A percentile compares a stretch with the other conserved stretches of the same genome.
Conservation (phyloP, 2,113 vertebrate species). For the Pyxicephalus adspersus region DNA sequence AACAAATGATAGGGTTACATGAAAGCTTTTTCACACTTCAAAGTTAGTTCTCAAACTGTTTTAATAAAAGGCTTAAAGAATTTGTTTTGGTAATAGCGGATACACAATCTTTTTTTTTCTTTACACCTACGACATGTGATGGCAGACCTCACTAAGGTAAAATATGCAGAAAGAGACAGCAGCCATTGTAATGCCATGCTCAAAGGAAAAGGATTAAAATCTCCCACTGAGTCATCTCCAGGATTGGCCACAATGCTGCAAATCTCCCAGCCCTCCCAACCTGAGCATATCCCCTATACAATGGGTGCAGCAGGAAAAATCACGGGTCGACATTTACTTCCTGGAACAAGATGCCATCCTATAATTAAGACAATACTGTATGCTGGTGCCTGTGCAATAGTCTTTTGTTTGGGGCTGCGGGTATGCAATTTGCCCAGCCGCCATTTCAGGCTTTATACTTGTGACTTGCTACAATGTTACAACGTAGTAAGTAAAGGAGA, state of each 20-base stretch:
- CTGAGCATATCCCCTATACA: no score
- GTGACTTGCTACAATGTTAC: no score
- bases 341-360: no score
- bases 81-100: slow-evolving; percentile 2
- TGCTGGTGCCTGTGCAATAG: no score
- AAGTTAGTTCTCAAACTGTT: background rate
- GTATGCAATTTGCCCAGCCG: no score
- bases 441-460: no score
- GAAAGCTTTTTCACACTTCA: no score
- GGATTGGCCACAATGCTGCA: background rate
- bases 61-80: background rate
- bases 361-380: no score
- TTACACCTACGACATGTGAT: background rate
- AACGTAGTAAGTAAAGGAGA: no score
- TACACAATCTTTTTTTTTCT: background rate
- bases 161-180: background rate
- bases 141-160: background rate
- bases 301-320: no score
- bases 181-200: background rate
- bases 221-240: slow-evolving; percentile 27
- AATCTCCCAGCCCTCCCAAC: background rate
- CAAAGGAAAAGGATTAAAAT: background rate
- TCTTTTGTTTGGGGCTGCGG: no score
- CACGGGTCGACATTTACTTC: no score
- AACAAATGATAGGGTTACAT: background rate